Evolutionary conservation across 2,888 invertebrate genomes (phyloP), one percentile per base, ranked within the genome.

Genomic region (Cordylochernes scorpioides): DNA sequence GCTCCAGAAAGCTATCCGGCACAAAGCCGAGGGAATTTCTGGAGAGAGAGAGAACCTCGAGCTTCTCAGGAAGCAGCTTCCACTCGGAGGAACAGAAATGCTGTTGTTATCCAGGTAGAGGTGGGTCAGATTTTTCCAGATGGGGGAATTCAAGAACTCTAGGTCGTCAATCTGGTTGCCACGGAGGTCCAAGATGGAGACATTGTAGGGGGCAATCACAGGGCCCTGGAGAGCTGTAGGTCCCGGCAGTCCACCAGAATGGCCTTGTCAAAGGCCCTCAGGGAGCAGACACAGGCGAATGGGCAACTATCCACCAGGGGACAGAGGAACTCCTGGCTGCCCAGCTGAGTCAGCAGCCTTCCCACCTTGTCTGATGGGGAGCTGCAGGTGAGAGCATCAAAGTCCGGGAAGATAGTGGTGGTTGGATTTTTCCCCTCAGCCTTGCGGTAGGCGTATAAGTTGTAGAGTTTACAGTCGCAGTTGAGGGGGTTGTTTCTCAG

Each of bases 91-190:
- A 19, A 7, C 15, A 17, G 17, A 18, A 21, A 43, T 36, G 5
- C 18, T 24, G 24, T 43, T 43, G n/a, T 33, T 19, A 26, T 43
- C 41, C 17, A 43, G 32, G 24, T 27, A 39, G 3, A 43, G 5
- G 15, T 35, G 32, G 1, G 33, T 33, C 2, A 38, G 19, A 19
- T 35, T 38, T 17, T 31, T 14, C 36, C 33, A 36, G 3, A 27
- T 29, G 4, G 15, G 9, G 3, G 13, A 4, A 16, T 33, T 32
- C 3, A 38, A 31, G n/a, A 16, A 24, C n/a, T 18, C 17, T 24
- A 38, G 32, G 16, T 13, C 28, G 4, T 22, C 9, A 7, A 38
- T 24, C 5, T 17, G 17, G 15, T 38, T 38, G 5, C 27, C 24
- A 9, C 30, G 25, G 12, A 38, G 30, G 21, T 29, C 14, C 4